Base-by-base conservation (phyloP, 2,797 vertebrate species). In the Esox masquinongy region DNA sequence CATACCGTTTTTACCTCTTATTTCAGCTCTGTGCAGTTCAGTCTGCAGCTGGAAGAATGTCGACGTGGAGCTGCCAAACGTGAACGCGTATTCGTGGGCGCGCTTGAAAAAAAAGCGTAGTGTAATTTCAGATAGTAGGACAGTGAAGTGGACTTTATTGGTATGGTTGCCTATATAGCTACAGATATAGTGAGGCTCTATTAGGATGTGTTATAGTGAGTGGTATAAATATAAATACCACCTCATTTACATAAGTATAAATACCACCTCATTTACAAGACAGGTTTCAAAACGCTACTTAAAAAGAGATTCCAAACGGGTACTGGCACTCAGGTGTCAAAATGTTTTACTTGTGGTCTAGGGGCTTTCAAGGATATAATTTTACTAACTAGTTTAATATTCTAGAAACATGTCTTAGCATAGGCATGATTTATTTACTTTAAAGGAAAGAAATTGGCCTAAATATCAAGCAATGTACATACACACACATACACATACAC, bases 51-150 rank as follows among this genome's bases (percentile, higher is more conserved):
- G 94, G 93, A 95, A 95, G 94, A 95, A 94, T 95, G 94, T 95
- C 94, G 94, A 95, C 94, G 94, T 95, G 94, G 94, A 95, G 94
- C 94, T 95, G 94, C 94, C 94, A 95, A 94, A 92, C 94, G 94
- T 95, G 94, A 93, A 92, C 94, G 94, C 93, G 94, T 90, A 84
- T 69, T 87, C 92, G 85, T 88, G 94, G 89, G 88, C 94, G 94
- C 93, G 94, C 94, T 84, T 84, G 79, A 85, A 29, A 66, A 72
- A 82, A 79, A 79, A 77, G 81, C 88, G 89, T 92, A 92, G 86
- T 84, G 90, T 90, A 87, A 90, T 91, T 93, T 93, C 85, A 90
- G 87, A 83, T 86, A 80, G 85, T 79, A 78, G 84, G 86, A 85
- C 79, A 85, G 81, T 78, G 83, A 86, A 81, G 86, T 91, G 80